Evolutionary conservation across 2,888 invertebrate species (phyloP), one percentile per base, ranked within the genome.

Genomic region (Ichneumoninae sp.): DNA sequence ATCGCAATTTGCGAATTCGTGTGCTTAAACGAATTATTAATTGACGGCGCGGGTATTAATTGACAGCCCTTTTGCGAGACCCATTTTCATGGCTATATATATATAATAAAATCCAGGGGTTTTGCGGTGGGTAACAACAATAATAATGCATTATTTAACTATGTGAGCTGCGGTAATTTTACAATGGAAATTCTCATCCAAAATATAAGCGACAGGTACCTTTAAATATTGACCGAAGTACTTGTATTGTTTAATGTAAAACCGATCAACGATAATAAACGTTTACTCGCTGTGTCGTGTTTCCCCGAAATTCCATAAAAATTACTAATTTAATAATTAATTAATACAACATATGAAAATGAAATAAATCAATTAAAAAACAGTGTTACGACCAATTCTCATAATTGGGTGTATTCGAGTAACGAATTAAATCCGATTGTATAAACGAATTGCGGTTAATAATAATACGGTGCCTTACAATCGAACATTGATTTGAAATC

Each of bases 351-450:
- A 16, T 47, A 4, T 4, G 44, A 13, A 16, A 47, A 47, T 47
- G 4, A 47, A 16, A 47, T 13, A 16, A 16, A 47, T 16, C 16
- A 4, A 4, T 16, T 4, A 16, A 47, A 47, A 73, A 63, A 63
- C 63, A 44, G 30, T 13, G n/a, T 19, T 60, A 19, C 60, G 26
- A 74, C 5, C 60, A n/a, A 7, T 47, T 8, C 30, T 26, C 60
- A 26, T 44, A 40, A 60, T 74, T 63, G 47, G 73, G 1, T 16
- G 13, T 16, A 2, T 30, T 44, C 10, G 30, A 26, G 13, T 63
- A 74, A 75, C 50, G 50, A 75, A 57, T 30, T 33, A 33, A 30
- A 19, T 33, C 36, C 33, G 7, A 65, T 65, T 50, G 36, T 75
- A 75, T 54, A 7, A 54, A 54, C 54, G 22, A 22, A 22, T 54